These are phyloP conservation scores for Acleris literana DNA, from an alignment of 2,888 invertebrate species.

Conservation along the genomic window DNA sequence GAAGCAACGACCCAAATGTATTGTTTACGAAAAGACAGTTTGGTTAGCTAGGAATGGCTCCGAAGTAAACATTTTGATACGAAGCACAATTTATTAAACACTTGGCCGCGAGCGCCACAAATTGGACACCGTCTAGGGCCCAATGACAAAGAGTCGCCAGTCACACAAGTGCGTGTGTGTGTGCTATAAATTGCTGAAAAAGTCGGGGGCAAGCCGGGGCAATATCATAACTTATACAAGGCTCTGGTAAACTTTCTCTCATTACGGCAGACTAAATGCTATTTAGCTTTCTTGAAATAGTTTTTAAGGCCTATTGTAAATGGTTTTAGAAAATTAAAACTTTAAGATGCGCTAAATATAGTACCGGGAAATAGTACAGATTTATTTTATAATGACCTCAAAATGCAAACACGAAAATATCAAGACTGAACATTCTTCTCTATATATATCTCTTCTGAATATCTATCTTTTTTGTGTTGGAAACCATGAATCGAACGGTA, in stretches of 20 bases:
- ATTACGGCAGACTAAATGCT: slow-evolving; percentile 13
- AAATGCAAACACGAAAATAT: too few species aligned
- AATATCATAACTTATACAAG: slow-evolving; percentile 37
- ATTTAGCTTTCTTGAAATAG: slow-evolving; percentile 22
- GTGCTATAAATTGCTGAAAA: slow-evolving; percentile 35
- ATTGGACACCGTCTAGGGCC: slow-evolving; percentile 43
- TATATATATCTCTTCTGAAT: too few species aligned
- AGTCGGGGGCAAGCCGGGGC: slow-evolving; percentile 32
- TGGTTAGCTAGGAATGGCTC: too few species aligned
- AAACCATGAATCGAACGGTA: too few species aligned
- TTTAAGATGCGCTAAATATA: too few species aligned
- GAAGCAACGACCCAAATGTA: too few species aligned
- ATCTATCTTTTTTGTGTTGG: too few species aligned
- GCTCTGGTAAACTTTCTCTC: slow-evolving; percentile 29
- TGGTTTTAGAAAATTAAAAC: too few species aligned
- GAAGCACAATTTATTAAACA: slow-evolving; percentile 22
- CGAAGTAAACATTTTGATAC: not conserved
- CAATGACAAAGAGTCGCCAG: slow-evolving; percentile 50
- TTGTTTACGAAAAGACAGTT: too few species aligned
- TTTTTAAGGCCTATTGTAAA: not conserved
- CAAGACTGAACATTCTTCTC: too few species aligned
- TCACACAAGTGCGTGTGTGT: slow-evolving; percentile 37
- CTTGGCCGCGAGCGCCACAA: slow-evolving; percentile 26
- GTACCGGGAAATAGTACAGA: too few species aligned
- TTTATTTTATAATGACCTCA: too few species aligned